Percentiles rank a stretch among this genome's conserved stretches.
Evolutionary conservation across 37 sponge, comb jelly and placozoan genomes (phyloP).

Genomic region (Halisarca cf. caerulea): DNA sequence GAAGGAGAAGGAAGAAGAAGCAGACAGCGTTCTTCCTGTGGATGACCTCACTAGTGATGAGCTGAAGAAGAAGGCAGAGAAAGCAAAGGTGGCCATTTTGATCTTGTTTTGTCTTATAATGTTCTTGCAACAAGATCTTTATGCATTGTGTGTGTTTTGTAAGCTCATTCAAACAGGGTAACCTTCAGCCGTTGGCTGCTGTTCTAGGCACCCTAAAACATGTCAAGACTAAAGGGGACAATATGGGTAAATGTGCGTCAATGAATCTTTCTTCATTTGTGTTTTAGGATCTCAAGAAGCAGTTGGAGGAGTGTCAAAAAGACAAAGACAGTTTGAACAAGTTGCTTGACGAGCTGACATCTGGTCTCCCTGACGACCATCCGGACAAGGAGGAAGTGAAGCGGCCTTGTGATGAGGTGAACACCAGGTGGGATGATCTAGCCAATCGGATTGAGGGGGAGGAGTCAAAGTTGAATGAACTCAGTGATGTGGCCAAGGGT

Average conservation of each 20-base stretch:
- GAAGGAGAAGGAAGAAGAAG: slow-evolving; percentile 12
- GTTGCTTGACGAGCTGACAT: slow-evolving; percentile 27
- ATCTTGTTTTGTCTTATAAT: no score
- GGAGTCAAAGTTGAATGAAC: slow-evolving; percentile 34
- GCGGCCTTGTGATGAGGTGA: slow-evolving; percentile 35
- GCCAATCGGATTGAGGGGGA: slow-evolving; percentile 13
- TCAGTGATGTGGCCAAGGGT: slow-evolving; percentile 27
- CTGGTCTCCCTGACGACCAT: slow-evolving; percentile 25
- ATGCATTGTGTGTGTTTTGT: no score
- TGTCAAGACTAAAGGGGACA: no score
- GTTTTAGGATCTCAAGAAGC: slow-evolving; percentile 47
- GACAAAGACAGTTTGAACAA: slow-evolving; percentile 32
- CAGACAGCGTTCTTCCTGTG: slow-evolving; percentile 22
- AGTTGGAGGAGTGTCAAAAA: neutral
- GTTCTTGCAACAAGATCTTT: no score
- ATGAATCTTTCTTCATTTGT: no score
- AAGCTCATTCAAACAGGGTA: no score
- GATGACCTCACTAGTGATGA: slow-evolving; percentile 36
- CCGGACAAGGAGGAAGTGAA: slow-evolving; percentile 22
- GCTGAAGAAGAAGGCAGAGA: slow-evolving; percentile 29
- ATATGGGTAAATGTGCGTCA: no score
- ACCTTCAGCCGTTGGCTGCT: no score
- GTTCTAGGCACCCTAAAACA: no score
- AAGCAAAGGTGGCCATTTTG: slow-evolving; percentile 69
- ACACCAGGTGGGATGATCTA: slow-evolving; percentile 37